phyloP scores from a whole-genome alignment of 2,797 vertebrate genomes.

The Hylomyscus alleni region DNA sequence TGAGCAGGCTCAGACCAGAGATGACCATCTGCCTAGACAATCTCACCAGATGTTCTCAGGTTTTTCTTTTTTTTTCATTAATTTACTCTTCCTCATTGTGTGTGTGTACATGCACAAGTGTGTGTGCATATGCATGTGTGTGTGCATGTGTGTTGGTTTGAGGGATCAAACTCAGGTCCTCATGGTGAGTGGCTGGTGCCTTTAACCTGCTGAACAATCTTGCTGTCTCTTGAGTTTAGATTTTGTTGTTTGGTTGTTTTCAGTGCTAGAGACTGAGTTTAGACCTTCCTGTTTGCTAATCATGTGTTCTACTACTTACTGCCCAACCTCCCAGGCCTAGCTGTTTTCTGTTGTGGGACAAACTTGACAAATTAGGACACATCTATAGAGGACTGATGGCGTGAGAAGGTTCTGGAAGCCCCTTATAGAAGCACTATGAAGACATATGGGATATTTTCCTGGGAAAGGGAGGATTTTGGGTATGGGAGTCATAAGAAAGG shows the following conservation, averaged over 20 bases:
- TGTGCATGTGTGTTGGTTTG: neutral
- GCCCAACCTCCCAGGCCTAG: no score
- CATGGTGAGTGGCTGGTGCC: neutral
- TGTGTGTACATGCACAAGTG: neutral
- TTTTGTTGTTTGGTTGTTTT: neutral
- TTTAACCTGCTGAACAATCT: neutral
- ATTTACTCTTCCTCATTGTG: neutral
- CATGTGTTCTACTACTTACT: neutral
- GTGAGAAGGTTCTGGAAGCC: neutral
- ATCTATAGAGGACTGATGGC: neutral
- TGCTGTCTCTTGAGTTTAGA: neutral
- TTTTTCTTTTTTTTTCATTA: neutral
- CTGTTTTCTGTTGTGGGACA: neutral
- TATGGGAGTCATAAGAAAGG: neutral
- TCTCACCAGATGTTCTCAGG: neutral
- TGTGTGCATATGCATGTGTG: no score
- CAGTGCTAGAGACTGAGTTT: neutral
- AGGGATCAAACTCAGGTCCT: neutral
- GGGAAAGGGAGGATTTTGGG: constrained; percentile 3
- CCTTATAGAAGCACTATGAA: constrained; percentile 31
- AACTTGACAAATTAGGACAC: neutral
- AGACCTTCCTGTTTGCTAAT: neutral
- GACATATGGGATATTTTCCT: neutral
- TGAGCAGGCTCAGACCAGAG: neutral
- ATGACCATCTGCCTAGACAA: neutral